phyloP scores from a whole-genome alignment of 2,888 invertebrate genomes.

The Pycnomerus fuliginosus region DNA sequence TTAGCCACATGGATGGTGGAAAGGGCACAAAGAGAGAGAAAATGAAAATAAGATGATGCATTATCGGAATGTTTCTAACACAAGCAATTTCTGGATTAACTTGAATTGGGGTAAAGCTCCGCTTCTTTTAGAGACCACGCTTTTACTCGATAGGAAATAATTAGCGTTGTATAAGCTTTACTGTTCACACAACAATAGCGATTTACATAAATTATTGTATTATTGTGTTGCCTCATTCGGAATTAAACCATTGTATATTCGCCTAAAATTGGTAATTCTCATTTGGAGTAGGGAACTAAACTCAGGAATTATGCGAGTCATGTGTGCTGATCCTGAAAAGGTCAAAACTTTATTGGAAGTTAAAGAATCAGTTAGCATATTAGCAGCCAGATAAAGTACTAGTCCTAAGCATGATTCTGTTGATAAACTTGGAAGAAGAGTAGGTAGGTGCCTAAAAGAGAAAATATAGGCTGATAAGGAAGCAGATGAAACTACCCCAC shows the following conservation, averaged over 20 bases:
- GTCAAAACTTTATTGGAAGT: too few relatives aligned
- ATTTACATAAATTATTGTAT: slow-evolving; percentile 5
- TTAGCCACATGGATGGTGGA: slow-evolving; percentile 1
- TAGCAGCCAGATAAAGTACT: too few relatives aligned
- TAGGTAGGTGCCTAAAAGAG: too few relatives aligned
- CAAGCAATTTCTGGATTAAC: slow-evolving; percentile 20
- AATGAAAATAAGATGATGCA: slow-evolving; percentile 11
- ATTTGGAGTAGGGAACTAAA: too few relatives aligned
- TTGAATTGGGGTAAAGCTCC: slow-evolving; percentile 14
- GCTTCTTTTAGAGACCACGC: slow-evolving; percentile 6
- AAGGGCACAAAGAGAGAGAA: slow-evolving; percentile 3
- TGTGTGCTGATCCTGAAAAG: too few relatives aligned
- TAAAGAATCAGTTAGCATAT: too few relatives aligned
- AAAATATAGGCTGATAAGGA: too few relatives aligned
- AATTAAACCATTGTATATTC: neutral
- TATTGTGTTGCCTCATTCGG: neutral
- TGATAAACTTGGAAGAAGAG: too few relatives aligned
- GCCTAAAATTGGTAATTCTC: neutral
- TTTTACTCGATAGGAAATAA: slow-evolving; percentile 14
- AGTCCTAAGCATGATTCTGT: too few relatives aligned
- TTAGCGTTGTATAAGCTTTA: slow-evolving; percentile 6
- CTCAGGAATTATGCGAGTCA: too few relatives aligned
- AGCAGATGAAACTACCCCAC: too few relatives aligned
- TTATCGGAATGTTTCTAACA: slow-evolving; percentile 17
- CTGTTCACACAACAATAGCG: neutral